These are phyloP conservation scores for Caenorhabditis briggsae DNA, from an alignment of 1,140 invertebrate species.

Conservation along the genomic window DNA sequence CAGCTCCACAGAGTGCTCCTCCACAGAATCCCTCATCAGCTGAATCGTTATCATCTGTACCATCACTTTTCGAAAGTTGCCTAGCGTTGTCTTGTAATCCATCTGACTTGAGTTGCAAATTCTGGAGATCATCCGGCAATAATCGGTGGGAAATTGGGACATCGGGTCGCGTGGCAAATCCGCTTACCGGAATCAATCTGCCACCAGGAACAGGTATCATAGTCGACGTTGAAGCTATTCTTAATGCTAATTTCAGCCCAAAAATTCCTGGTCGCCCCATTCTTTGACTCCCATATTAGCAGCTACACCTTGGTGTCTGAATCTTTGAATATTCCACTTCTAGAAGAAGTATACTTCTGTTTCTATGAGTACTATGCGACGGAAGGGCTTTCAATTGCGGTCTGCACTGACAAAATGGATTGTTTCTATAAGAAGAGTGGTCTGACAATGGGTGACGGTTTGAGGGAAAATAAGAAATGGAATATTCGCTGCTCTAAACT, in stretches of 20 bases:
- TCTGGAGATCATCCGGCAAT: constrained; percentile 64
- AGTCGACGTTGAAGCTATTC: not conserved
- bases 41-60: constrained; percentile 47
- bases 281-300: constrained; percentile 57
- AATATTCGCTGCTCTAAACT: constrained; percentile 63
- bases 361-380: constrained; percentile 67
- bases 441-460: constrained; percentile 31
- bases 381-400: constrained; percentile 58
- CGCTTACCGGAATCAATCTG: constrained; percentile 65
- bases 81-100: constrained; percentile 67
- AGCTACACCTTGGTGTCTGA: constrained; percentile 62
- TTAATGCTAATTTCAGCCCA: constrained; percentile 54
- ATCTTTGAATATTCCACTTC: constrained; percentile 52
- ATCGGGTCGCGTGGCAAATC: constrained; percentile 61
- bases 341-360: constrained; percentile 65
- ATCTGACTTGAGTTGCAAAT: constrained; percentile 64
- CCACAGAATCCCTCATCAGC: constrained; percentile 16
- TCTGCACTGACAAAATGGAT: constrained; percentile 65
- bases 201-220: constrained; percentile 64
- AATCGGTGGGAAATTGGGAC: constrained; percentile 66
- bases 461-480: constrained; percentile 61
- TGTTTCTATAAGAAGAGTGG: constrained; percentile 66
- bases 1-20: not conserved
- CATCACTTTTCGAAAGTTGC: constrained; percentile 64
- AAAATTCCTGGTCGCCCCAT: constrained; percentile 63